Evolutionary conservation across 2,113 vertebrate species (phyloP).

Genomic region (Antechinus stuartii): DNA sequence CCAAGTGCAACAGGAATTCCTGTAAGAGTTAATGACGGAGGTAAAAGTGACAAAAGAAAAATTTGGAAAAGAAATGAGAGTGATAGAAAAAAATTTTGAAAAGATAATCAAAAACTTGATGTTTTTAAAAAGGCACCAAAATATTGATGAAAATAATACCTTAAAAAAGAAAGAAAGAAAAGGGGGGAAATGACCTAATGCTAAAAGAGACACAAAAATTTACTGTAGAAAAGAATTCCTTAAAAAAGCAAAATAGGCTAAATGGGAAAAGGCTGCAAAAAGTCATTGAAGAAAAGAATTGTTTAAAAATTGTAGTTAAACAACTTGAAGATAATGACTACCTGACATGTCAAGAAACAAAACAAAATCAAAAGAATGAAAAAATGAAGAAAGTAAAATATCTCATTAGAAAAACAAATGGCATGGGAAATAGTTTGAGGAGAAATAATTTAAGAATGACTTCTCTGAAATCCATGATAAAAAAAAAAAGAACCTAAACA

Average conservation of each 20-base stretch:
- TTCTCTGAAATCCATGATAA: too few species aligned
- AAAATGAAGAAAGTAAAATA: not conserved
- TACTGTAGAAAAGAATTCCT: not conserved
- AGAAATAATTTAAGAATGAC: not conserved
- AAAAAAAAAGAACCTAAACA: not conserved
- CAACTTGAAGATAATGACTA: not conserved
- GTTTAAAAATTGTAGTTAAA: not conserved
- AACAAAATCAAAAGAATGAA: not conserved
- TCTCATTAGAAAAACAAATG: not conserved
- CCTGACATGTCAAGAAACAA: not conserved
- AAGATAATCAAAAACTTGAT: not conserved
- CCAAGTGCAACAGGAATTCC: not conserved
- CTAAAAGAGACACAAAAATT: not conserved
- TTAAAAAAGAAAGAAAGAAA: not conserved
- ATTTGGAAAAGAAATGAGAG: not conserved
- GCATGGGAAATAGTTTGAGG: not conserved
- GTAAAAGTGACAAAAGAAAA: not conserved
- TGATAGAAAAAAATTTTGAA: not conserved
- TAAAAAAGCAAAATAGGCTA: not conserved
- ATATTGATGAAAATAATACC: not conserved
- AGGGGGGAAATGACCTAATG: not conserved
- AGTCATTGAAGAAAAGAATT: not conserved
- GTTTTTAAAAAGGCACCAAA: not conserved
- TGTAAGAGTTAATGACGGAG: not conserved
- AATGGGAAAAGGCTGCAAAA: not conserved